These are phyloP conservation scores for Dendronephthya gigantea DNA, from an alignment of 64 coral and sea anemone genomes.

Conservation along the genomic window DNA sequence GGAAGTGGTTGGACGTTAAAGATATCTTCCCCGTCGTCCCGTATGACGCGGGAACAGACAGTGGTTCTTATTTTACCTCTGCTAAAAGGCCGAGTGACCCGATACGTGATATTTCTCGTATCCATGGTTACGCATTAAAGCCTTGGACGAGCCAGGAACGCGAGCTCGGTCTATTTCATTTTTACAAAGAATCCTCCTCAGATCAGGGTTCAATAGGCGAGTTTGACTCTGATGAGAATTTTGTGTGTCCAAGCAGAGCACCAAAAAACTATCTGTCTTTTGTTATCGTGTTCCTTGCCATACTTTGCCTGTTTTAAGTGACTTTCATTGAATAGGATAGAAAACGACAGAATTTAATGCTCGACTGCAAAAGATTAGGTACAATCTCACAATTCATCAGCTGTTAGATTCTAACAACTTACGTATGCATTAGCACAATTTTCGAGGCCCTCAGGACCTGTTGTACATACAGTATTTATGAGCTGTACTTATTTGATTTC, in stretches of 20 bases:
- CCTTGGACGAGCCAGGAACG: neutral
- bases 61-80: neutral
- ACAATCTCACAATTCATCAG: too few species aligned
- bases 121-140: neutral
- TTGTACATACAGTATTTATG: too few species aligned
- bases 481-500: too few species aligned
- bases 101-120: neutral
- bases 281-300: neutral
- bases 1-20: neutral
- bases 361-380: too few species aligned
- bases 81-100: neutral
- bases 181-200: neutral
- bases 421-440: too few species aligned
- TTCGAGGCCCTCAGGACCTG: too few species aligned
- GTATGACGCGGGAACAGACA: slow-evolving; percentile 47
- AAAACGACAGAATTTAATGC: too few species aligned
- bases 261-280: neutral
- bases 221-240: slow-evolving; percentile 5
- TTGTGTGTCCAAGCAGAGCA: neutral
- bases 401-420: too few species aligned
- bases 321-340: too few species aligned
- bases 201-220: neutral
- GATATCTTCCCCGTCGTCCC: neutral
- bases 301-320: neutral
- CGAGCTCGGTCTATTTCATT: neutral